Evolutionary conservation across 2,113 vertebrate genomes (phyloP), one percentile per base, ranked within the genome.

Genomic region (Pteruthius melanotis): DNA sequence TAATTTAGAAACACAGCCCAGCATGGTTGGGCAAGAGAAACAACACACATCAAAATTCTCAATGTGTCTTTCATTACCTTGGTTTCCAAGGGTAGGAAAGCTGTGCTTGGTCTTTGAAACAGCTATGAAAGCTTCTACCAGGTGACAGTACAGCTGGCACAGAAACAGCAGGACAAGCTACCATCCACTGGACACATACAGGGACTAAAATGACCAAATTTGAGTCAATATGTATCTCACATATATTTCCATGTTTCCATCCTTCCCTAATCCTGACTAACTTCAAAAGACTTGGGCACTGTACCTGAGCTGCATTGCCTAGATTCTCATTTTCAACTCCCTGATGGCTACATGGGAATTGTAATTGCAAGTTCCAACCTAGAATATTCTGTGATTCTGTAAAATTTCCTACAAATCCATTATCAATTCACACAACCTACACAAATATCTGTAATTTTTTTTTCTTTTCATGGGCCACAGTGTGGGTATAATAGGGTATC

Each of bases 101-200:
- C 31, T 44, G 13, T 39, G 5, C 6, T 66, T 70, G 33, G 7
- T 57, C 72, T 71, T 70, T 71, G 57, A 72, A 83, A 80, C 13
- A 66, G 27, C 13, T 80, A 11, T 14, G 33, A 79, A 79, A 50
- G 22, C 35, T 49, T 59, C 65, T 81, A 21, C 16, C 28, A 30
- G 8, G 14, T 84, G 59, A 28, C 26, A 56, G 23, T 24, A n/a
- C 13, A 19, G 21, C n/a, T 84, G 35, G 19, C 16, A 72, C 8
- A 74, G 33, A 74, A 74, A 5, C 35, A 52, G 3, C 33, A 69
- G 30, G 35, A 77, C 22, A 59, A 77, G 31, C 19, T 69, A 22
- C 10, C 2, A 0, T 23, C 30, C 17, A 12, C 14, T 63, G 35
- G 21, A 49, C 14, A 14, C 28, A 11, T 40, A 81, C 14, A 17